These are phyloP conservation scores for Pogonophryne albipinna DNA, from an alignment of 2,797 vertebrate species.

Conservation along the genomic window DNA sequence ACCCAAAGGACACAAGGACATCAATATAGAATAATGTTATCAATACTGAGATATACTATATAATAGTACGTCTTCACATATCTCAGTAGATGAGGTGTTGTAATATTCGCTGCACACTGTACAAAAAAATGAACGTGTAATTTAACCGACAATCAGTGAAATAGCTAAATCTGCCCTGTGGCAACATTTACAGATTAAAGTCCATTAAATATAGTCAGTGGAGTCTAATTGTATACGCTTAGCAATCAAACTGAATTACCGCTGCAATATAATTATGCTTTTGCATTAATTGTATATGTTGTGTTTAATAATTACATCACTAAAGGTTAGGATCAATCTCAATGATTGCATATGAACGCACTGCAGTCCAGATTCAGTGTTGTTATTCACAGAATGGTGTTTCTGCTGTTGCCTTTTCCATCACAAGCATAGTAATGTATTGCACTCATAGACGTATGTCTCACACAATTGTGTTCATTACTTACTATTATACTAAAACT, in stretches of 20 bases:
- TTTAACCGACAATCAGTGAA: neutral
- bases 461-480: neutral
- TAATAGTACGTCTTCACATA: neutral
- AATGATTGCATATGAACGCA: neutral
- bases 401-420: constrained; percentile 3
- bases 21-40: constrained; percentile 16
- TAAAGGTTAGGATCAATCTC: neutral
- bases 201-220: neutral
- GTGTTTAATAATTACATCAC: neutral
- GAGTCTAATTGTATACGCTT: constrained; percentile 12
- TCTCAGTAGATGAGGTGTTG: constrained; percentile 16
- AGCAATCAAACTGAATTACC: neutral
- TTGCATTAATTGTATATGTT: neutral
- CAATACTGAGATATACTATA: constrained; percentile 10
- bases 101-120: neutral
- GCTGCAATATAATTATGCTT: neutral
- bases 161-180: neutral
- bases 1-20: constrained; percentile 16
- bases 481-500: neutral
- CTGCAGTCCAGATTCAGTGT: neutral
- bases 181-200: constrained; percentile 24
- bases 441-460: neutral
- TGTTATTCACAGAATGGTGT: neutral
- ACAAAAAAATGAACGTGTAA: constrained; percentile 7
- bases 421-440: neutral